phyloP scores from a whole-genome alignment of 1,140 invertebrate genomes.

The Drosophila willistoni region DNA sequence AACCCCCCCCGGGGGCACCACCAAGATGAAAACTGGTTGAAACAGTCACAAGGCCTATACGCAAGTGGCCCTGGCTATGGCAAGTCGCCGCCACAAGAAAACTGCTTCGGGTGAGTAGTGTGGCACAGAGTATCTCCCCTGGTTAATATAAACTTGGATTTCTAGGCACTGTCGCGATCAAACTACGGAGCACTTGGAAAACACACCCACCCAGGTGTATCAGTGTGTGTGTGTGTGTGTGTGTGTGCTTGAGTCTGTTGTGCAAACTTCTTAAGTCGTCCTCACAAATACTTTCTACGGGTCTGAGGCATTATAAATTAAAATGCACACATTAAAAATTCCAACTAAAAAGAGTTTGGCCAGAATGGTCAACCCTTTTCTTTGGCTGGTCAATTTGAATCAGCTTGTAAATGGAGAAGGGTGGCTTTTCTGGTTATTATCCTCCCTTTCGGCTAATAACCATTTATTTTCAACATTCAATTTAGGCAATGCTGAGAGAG shows the following conservation, averaged over 20 bases:
- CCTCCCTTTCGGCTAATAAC: conserved; percentile 13
- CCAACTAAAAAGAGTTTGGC: conserved; percentile 73
- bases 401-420: conserved; percentile 1
- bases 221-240: no score
- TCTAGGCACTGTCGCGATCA: no score
- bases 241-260: conserved; percentile 33
- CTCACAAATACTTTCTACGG: conserved; percentile 39
- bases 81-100: no score
- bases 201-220: no score
- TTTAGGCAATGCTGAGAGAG: conserved; percentile 28
- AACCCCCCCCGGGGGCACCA: no score
- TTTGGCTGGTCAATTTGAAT: neutral
- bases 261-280: conserved; percentile 74
- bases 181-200: no score
- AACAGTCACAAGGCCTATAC: no score
- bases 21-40: no score
- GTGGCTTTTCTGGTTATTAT: neutral
- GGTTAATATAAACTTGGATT: no score
- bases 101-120: no score
- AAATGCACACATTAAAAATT: conserved; percentile 81
- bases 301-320: conserved; percentile 75
- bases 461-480: conserved; percentile 53
- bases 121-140: no score
- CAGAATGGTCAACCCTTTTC: conserved; percentile 63
- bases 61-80: no score